Evolutionary conservation across 2,797 vertebrate genomes (phyloP), one percentile per base, ranked within the genome.

Genomic region (Apodemus agrarius): DNA sequence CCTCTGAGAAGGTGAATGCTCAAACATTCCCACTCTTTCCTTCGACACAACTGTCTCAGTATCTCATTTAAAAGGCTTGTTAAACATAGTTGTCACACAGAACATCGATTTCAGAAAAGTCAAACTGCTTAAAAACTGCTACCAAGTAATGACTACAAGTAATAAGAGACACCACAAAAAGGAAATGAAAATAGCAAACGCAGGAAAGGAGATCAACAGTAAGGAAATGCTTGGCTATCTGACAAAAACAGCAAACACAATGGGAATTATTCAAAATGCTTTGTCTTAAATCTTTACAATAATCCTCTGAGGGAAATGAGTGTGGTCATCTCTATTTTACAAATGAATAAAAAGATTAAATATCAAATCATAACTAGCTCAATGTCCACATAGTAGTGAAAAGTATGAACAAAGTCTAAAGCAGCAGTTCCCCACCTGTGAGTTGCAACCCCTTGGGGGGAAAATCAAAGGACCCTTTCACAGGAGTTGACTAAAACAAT

Each of bases 81-180:
- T 95, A 93, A 74, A 88, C 59, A 31, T n/a, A 83, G 54, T 85
- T 93, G 78, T 93, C 78, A 85, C n/a, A 90, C 6, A 82, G 74
- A 95, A 81, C 22, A 43, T 79, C 22, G 16, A 52, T 78, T 75
- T 95, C 17, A 72, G 24, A 95, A 84, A 97, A 92, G 76, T 82
- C 49, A 94, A 96, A 95, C 57, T 82, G 49, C 61, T 63, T 94
- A 76, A 76, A 59, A 93, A 63, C 49, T 93, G 94, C 92, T 89
- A 90, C 4, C 72, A n/a, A 94, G 34, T 78, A 94, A 87, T 34
- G 82, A 72, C 21, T 34, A 86, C 26, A 40, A 83, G 19, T 87
- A 31, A 86, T 75, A 49, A 91, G 17, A 96, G 74, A 89, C 3
- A 43, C 2, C 90, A 93, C 37, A 91, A 94, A 81, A 87, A 88